phyloP scores from a whole-genome alignment of 2,888 invertebrate genomes.

The Scaptomyza reducta region DNA sequence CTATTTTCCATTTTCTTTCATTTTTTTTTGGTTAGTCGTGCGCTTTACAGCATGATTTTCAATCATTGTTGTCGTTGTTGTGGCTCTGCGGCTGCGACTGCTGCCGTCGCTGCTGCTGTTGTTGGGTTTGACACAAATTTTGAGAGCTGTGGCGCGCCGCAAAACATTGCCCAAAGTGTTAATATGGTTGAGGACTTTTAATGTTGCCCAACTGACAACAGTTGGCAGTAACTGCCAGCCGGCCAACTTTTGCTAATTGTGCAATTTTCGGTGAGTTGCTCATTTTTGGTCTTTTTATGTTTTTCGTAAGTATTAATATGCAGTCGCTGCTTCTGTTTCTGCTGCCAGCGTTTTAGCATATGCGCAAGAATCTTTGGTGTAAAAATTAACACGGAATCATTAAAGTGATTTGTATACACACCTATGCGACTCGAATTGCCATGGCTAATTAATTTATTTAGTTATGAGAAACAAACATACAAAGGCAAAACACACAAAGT shows the following conservation, averaged over 20 bases:
- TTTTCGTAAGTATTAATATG: slow-evolving; percentile 33
- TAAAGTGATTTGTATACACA: slow-evolving; percentile 43
- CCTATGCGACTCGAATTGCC: slow-evolving; percentile 40
- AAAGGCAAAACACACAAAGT: slow-evolving; percentile 37
- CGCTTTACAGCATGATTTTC: slow-evolving; percentile 65
- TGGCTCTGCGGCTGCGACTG: slow-evolving; percentile 7
- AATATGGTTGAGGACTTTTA: slow-evolving; percentile 79
- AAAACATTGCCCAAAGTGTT: slow-evolving; percentile 75
- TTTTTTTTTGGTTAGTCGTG: slow-evolving; percentile 49
- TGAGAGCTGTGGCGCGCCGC: slow-evolving; percentile 68
- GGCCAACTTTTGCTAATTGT: slow-evolving; percentile 69
- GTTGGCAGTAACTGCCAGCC: slow-evolving; percentile 31
- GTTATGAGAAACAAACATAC: slow-evolving; percentile 51
- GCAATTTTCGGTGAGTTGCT: slow-evolving; percentile 70
- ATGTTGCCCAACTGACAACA: slow-evolving; percentile 66
- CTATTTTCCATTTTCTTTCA: slow-evolving; percentile 29
- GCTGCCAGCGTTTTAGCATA: slow-evolving; percentile 33
- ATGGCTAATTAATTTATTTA: slow-evolving; percentile 74
- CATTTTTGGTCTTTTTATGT: slow-evolving; percentile 47
- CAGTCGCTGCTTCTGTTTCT: slow-evolving; percentile 14
- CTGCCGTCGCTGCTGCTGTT: slow-evolving; percentile 21
- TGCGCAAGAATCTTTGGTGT: slow-evolving; percentile 68
- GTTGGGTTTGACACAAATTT: slow-evolving; percentile 72
- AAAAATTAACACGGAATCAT: slow-evolving; percentile 71
- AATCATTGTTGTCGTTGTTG: slow-evolving; percentile 49